phyloP scores from a whole-genome alignment of 2,113 vertebrate genomes.

The Pristiophorus japonicus region DNA sequence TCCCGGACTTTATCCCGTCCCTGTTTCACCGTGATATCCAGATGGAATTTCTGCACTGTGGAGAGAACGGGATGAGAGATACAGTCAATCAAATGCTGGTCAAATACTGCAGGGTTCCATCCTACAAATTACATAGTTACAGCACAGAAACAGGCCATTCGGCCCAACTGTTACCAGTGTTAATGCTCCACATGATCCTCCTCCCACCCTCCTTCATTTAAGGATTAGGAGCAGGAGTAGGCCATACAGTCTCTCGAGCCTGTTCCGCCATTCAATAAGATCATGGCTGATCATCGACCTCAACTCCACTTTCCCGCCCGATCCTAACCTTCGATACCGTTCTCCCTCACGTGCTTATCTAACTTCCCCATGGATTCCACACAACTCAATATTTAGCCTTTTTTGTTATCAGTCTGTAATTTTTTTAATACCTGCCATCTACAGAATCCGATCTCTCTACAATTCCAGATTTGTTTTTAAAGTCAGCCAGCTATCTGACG shows the following conservation, averaged over 20 bases:
- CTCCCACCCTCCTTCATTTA: background rate
- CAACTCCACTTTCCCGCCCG: too few species aligned
- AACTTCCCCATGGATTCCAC: background rate
- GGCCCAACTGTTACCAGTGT: background rate
- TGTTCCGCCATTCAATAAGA: too few species aligned
- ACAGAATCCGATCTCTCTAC: background rate
- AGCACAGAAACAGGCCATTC: background rate
- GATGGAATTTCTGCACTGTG: conserved; percentile 71
- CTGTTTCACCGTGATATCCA: conserved; percentile 77
- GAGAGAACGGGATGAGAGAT: background rate
- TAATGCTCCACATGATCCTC: background rate
- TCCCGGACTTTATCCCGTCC: conserved; percentile 81
- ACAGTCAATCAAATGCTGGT: background rate
- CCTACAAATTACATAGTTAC: background rate
- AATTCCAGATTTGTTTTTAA: background rate
- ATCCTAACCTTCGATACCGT: background rate
- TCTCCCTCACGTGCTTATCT: background rate
- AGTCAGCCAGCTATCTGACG: background rate
- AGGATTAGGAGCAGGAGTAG: too few species aligned
- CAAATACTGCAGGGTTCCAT: background rate
- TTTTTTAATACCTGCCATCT: background rate
- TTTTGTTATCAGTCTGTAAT: background rate
- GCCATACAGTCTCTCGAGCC: too few species aligned
- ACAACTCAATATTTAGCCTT: background rate
- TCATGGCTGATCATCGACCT: too few species aligned